Base-by-base conservation (phyloP, 1,140 invertebrate genomes). In the Philaenus spumarius region DNA sequence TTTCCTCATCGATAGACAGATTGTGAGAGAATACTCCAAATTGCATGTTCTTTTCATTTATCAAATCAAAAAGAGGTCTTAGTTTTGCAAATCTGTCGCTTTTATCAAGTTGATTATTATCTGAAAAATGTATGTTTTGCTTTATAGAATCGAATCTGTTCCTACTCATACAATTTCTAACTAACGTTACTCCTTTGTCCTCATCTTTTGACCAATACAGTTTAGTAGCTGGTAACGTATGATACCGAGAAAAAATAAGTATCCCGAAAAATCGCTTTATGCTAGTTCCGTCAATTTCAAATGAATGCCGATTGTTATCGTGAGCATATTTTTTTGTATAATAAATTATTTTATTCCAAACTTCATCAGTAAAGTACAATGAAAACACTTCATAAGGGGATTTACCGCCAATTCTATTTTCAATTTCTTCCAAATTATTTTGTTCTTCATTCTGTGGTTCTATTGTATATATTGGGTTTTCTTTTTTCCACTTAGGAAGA, bases 131-230 rank as follows among this genome's bases (percentile, higher is more conserved):
- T 46, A 46, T 20, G 22, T 46, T 20, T 46, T 7, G n/a, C 22
- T 46, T 46, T 22, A 46, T 20, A 11, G 6, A 22, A 46, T 19
- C 7, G 20, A 46, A 46, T 20, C 45, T 20, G 22, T 46, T 46
- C 17, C 45, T 17, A 46, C 45, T 12, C 20, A 46, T 46, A 22
- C 45, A 20, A 7, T 46, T 46, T 46, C 22, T 46, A 17, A 43
- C 42, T 15, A 43, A 17, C 17, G 17, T 11, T 26, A 55, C n/a
- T 43, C 42, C 24, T 53, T 53, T 55, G 26, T 46, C 40, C 26
- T 55, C 22, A 55, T 55, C 30, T 17, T 55, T 40, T 55, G 53
- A 46, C 45, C 45, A 46, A 46, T 46, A 46, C 22, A 20, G 7
- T 20, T 46, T 22, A 46, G 7, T 20, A 20, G 17, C 17, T 12